Percentiles rank a stretch among this genome's conserved stretches.
These are phyloP conservation scores for Amphimallon solstitiale DNA, from an alignment of 2,888 invertebrate species.

Conservation along the genomic window DNA sequence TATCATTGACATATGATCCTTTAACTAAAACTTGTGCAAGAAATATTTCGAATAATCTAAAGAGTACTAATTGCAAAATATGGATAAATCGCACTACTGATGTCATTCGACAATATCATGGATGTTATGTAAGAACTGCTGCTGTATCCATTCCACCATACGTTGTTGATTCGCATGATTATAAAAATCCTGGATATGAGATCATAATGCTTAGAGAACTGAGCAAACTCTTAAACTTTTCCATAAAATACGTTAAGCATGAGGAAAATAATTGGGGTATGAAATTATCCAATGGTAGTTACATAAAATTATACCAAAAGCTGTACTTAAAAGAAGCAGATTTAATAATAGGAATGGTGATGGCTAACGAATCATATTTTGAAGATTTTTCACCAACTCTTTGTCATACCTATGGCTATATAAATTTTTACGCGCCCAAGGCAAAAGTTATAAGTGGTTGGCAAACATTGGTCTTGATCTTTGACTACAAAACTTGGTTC, in stretches of 20 bases:
- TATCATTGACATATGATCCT: constrained; percentile 26
- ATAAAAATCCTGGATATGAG: constrained; percentile 47
- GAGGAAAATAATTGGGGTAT: constrained; percentile 61
- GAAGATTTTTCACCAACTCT: constrained; percentile 68
- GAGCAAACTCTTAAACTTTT: constrained; percentile 42
- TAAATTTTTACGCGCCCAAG: constrained; percentile 68
- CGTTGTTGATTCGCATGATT: constrained; percentile 41
- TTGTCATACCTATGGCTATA: constrained; percentile 67
- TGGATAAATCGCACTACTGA: constrained; percentile 1
- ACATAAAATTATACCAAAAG: constrained; percentile 66
- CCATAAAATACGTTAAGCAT: constrained; percentile 37
- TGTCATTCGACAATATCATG: constrained; percentile 27
- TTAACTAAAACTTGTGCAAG: constrained; percentile 6
- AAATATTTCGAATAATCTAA: constrained; percentile 2
- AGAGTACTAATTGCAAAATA: neutral
- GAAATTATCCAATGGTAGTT: constrained; percentile 60
- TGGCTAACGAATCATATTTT: constrained; percentile 68
- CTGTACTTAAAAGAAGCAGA: constrained; percentile 62
- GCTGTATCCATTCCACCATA: constrained; percentile 42
- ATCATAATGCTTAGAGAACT: constrained; percentile 42
- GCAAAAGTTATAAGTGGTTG: constrained; percentile 65
- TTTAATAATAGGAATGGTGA: constrained; percentile 69
- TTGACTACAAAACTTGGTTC: constrained; percentile 64
- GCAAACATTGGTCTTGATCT: constrained; percentile 66
- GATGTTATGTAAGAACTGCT: constrained; percentile 42